phyloP scores from a whole-genome alignment of 2,113 vertebrate species.

The Sapajus apella region DNA sequence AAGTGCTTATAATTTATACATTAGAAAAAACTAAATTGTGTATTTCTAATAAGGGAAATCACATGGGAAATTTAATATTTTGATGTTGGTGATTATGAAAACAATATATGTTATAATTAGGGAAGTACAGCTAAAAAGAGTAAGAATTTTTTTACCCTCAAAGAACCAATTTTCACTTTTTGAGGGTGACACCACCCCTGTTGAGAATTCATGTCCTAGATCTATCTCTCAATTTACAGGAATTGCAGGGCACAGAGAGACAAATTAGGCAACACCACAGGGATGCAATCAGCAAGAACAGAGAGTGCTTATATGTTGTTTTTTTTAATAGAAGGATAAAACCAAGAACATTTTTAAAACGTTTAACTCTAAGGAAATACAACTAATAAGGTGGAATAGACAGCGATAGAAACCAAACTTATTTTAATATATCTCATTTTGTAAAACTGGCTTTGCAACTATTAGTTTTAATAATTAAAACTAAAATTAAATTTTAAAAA shows the following conservation, averaged over 20 bases:
- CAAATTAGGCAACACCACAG: constrained; percentile 11
- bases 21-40: neutral
- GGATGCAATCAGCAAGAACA: neutral
- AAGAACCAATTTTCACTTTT: constrained; percentile 32
- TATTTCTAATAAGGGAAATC: neutral
- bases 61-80: neutral
- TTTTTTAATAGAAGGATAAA: neutral
- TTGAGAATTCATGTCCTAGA: neutral
- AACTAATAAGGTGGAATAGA: neutral
- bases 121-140: neutral
- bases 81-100: neutral
- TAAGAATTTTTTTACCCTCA: neutral
- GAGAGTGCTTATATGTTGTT: neutral
- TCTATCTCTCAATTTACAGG: constrained; percentile 14
- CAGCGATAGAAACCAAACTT: neutral
- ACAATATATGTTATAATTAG: neutral
- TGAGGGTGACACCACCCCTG: neutral
- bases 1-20: neutral
- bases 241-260: neutral
- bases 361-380: neutral
- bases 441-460: neutral
- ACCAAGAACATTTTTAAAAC: neutral
- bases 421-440: neutral
- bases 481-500: neutral
- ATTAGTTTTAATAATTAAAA: neutral